These are phyloP conservation scores for Oscheius sp. DNA, from an alignment of 2,888 invertebrate genomes.

Conservation along the genomic window DNA sequence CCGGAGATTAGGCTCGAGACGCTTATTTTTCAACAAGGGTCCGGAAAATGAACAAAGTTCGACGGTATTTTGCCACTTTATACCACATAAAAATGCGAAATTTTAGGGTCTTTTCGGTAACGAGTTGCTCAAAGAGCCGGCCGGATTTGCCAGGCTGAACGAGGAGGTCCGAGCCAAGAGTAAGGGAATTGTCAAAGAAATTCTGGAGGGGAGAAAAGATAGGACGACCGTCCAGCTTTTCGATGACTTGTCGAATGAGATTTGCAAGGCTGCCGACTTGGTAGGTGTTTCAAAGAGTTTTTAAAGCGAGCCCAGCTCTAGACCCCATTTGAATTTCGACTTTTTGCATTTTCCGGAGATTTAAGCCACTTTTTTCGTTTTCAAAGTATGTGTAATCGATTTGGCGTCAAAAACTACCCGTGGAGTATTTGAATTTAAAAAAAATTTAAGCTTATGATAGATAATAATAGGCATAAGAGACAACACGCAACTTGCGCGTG, in stretches of 20 bases:
- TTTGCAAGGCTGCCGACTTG: constrained; percentile 95
- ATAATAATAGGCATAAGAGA: too few relatives aligned
- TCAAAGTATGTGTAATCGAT: too few relatives aligned
- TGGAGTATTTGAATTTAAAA: too few relatives aligned
- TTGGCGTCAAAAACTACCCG: too few relatives aligned
- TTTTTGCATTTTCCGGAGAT: too few relatives aligned
- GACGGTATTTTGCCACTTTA: too few relatives aligned
- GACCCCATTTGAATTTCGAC: neutral
- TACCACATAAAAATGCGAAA: neutral
- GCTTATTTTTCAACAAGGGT: too few relatives aligned
- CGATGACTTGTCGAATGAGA: constrained; percentile 91
- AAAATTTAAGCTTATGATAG: too few relatives aligned
- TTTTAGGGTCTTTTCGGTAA: constrained; percentile 67
- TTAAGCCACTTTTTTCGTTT: too few relatives aligned
- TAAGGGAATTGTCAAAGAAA: constrained; percentile 37
- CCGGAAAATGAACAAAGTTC: too few relatives aligned
- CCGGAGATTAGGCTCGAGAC: too few relatives aligned
- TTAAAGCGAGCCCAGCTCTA: neutral
- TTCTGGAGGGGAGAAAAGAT: constrained; percentile 9
- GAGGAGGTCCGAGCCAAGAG: constrained; percentile 43
- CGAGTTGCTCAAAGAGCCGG: constrained; percentile 52
- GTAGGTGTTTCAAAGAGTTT: constrained; percentile 58
- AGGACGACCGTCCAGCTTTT: constrained; percentile 83
- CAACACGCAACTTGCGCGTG: too few relatives aligned
- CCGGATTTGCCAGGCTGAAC: constrained; percentile 56